Evolutionary conservation across 2,888 invertebrate species (phyloP).

Genomic region (Ophion costatus): DNA sequence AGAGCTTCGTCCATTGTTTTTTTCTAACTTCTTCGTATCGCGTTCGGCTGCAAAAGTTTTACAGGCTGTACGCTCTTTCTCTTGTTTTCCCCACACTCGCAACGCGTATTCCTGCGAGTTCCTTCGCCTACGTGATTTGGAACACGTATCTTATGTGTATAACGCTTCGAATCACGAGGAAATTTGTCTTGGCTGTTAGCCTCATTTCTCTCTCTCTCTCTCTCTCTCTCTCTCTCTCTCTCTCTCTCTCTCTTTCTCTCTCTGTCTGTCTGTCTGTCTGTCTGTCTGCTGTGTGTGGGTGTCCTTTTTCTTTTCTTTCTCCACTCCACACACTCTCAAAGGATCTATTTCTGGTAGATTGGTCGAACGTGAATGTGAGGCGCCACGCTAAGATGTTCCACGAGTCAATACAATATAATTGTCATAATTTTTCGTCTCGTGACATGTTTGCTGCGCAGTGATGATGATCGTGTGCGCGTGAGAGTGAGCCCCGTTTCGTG

Average conservation of each 20-base stretch:
- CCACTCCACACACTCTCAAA: constrained; percentile 14
- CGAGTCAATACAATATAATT: constrained; percentile 54
- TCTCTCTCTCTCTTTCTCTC: too few relatives aligned
- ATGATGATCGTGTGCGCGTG: constrained; percentile 18
- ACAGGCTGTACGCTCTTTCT: not conserved
- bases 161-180: constrained; percentile 40
- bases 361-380: constrained; percentile 23
- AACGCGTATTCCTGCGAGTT: not conserved
- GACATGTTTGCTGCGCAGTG: constrained; percentile 16
- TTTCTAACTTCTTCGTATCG: not conserved
- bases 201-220: not conserved
- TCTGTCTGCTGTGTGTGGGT: too few relatives aligned
- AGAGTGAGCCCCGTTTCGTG: not conserved
- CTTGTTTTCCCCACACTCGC: too few relatives aligned
- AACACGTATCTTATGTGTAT: not conserved
- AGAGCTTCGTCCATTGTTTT: not conserved
- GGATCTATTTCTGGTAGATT: constrained; percentile 57
- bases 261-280: not conserved
- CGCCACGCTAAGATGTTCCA: constrained; percentile 28
- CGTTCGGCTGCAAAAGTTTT: not conserved
- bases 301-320: not conserved
- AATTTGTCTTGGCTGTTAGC: constrained; percentile 51
- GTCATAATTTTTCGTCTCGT: constrained; percentile 53
- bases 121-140: not conserved
- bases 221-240: constrained; percentile 1